Percentiles rank a stretch among this genome's conserved stretches.
Conservation (phyloP, 2,797 vertebrate species). For the Poeciliopsis infans region DNA sequence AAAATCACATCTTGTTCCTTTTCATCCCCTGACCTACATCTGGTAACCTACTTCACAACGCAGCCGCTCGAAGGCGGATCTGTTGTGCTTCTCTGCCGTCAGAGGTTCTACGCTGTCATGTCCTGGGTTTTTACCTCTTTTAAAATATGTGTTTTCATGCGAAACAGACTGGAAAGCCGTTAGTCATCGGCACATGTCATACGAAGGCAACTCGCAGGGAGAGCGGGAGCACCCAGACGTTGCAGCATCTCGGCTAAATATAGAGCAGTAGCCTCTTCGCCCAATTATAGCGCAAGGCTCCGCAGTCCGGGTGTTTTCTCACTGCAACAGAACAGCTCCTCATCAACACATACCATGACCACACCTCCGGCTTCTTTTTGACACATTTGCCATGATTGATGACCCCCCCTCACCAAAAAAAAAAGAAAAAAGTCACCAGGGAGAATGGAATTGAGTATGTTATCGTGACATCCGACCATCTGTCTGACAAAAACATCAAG, state of each 20-base stretch:
- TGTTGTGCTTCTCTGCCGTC: conserved; percentile 37
- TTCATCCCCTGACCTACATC: conserved; percentile 76
- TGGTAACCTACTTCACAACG: conserved; percentile 71
- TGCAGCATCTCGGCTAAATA: conserved; percentile 77
- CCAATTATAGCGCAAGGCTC: conserved; percentile 68
- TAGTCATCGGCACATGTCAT: conserved; percentile 45
- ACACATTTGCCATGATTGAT: conserved; percentile 21
- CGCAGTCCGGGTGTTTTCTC: conserved; percentile 72
- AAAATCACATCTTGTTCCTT: conserved; percentile 55
- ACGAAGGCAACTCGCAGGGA: conserved; percentile 40
- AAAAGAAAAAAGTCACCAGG: not conserved
- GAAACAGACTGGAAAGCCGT: conserved; percentile 33
- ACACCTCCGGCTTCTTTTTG: conserved; percentile 18
- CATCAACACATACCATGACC: not conserved
- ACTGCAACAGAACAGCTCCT: conserved; percentile 13
- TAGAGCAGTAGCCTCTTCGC: conserved; percentile 66
- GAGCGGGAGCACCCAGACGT: conserved; percentile 72
- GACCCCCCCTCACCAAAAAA: not conserved
- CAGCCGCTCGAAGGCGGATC: conserved; percentile 35
- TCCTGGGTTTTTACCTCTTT: conserved; percentile 23
- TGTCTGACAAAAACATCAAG: not conserved
- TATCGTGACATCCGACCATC: not conserved
- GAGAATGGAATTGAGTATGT: not conserved
- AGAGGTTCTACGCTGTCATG: conserved; percentile 11
- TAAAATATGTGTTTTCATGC: conserved; percentile 19